Base-by-base conservation (phyloP, 2,797 vertebrate genomes). In the Hephaestus fuliginosus region DNA sequence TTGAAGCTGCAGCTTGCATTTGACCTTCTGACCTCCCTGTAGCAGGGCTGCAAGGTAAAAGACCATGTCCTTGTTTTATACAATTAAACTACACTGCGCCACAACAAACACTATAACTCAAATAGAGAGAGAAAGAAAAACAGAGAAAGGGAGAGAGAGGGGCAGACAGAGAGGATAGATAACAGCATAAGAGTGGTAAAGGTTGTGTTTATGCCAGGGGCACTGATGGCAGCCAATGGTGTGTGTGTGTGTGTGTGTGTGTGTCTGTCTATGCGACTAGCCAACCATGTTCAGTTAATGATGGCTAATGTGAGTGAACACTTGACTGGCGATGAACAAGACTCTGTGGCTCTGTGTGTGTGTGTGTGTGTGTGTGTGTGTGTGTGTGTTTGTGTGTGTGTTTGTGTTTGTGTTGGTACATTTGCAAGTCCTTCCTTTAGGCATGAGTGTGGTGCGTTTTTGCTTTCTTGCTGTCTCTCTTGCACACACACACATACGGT, bases 181-280 rank as follows among this genome's bases (percentile, higher is more conserved):
- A 84, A 81, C 76, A 80, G 76, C 82, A 74, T 71, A 86, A 80
- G 79, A 84, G 84, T 88, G 80, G 65, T 85, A 90, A 88, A 91
- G 88, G 91, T 91, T 92, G 74, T 92, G 91, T 90, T 92, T 82
- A 91, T 82, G 89, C 91, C 88, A 70, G 22, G 60, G 91, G 89
- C 90, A 61, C 25, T 88, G 87, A 81, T 85, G 82, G 86, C 82
- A 81, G 82, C 78, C 51, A 30, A 68, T 70, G 60, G 78, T 3
- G 58, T 79, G 80, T 80, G 41, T 78, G 49, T 62, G 78, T 3
- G 58, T 79, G 80, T 80, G 41, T 78, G 49, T 62, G 36, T 72
- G 25, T 71, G 44, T 36, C 56, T 60, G 51, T 44, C 63, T 74
- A 33, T 76, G 77, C 68, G 78, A 65, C 49, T 41, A 80, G 74